Conservation (phyloP, 2,797 vertebrate genomes). For the Miichthys miiuy region DNA sequence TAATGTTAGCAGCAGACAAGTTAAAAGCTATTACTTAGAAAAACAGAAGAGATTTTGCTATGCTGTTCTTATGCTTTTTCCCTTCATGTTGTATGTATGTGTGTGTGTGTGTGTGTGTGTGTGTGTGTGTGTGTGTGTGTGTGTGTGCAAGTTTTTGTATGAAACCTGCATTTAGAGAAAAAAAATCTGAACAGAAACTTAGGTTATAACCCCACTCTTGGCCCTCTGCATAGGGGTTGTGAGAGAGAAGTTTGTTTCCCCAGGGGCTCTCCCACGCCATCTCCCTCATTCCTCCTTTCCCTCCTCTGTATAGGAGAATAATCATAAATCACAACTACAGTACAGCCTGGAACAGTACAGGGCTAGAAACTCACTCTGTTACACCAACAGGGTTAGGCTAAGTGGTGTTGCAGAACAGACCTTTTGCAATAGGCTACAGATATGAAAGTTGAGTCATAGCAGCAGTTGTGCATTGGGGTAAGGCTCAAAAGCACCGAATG, state of each 20-base stretch:
- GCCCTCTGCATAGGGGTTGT: slow-evolving; percentile 61
- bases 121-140: no score
- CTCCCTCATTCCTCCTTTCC: slow-evolving; percentile 36
- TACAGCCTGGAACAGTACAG: slow-evolving; percentile 5
- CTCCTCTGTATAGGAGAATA: slow-evolving; percentile 48
- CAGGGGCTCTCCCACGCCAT: slow-evolving; percentile 72
- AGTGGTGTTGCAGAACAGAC: slow-evolving; percentile 23
- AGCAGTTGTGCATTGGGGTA: slow-evolving; percentile 26
- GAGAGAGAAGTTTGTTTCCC: slow-evolving; percentile 66
- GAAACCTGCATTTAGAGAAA: slow-evolving; percentile 15
- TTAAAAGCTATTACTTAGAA: slow-evolving; percentile 24
- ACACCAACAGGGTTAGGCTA: neutral
- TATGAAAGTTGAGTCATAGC: slow-evolving; percentile 52
- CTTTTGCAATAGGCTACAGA: slow-evolving; percentile 50
- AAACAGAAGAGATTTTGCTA: slow-evolving; percentile 3
- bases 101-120: neutral
- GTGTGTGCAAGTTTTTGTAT: neutral
- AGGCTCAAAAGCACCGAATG: slow-evolving; percentile 46
- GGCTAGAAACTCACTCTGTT: neutral
- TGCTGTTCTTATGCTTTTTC: neutral
- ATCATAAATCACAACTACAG: slow-evolving; percentile 65
- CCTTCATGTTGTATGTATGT: neutral
- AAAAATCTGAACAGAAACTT: slow-evolving; percentile 49
- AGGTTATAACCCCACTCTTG: slow-evolving; percentile 64
- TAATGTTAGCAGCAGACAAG: slow-evolving; percentile 18